Base-by-base conservation (phyloP, 37 sponge, comb jelly and placozoan species). In the Halichondria panicea region DNA sequence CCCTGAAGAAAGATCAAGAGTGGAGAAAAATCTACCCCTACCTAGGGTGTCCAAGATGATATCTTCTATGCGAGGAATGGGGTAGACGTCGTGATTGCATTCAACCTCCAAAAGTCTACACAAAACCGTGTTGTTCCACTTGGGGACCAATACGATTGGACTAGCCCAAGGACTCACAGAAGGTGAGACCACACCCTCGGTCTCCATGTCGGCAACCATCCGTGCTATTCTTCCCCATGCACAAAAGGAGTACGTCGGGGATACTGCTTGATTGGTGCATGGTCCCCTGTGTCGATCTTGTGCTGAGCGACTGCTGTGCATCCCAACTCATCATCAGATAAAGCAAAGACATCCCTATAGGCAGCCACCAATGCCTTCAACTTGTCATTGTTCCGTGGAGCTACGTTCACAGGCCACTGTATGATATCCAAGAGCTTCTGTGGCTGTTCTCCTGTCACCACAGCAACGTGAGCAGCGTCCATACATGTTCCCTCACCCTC, bases 331-430 rank as follows among this genome's bases (percentile, higher is more conserved):
- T 41, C 21, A 42, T 58, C 72, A 62, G 68, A 63, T 22, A 69
- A 2, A 21, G 85, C 84, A 66, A 84, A 84, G 2, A 84, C 72
- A 63, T 77, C 78, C n/a, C n/a, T n/a, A n/a, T n/a, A n/a, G n/a
- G n/a, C n/a, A n/a, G n/a, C n/a, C n/a, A n/a, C n/a, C n/a, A n/a
- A n/a, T n/a, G n/a, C n/a, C n/a, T n/a, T n/a, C n/a, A n/a, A n/a
- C n/a, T n/a, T n/a, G n/a, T n/a, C n/a, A n/a, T n/a, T n/a, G n/a
- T n/a, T n/a, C n/a, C n/a, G n/a, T n/a, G n/a, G n/a, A n/a, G n/a
- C n/a, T n/a, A n/a, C n/a, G n/a, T n/a, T n/a, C n/a, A n/a, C n/a
- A n/a, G n/a, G n/a, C n/a, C n/a, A n/a, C n/a, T n/a, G n/a, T n/a
- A n/a, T n/a, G n/a, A n/a, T n/a, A n/a, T n/a, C n/a, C n/a, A n/a